Base-by-base conservation (phyloP, 2,113 vertebrate species). In the Melospiza melodia region DNA sequence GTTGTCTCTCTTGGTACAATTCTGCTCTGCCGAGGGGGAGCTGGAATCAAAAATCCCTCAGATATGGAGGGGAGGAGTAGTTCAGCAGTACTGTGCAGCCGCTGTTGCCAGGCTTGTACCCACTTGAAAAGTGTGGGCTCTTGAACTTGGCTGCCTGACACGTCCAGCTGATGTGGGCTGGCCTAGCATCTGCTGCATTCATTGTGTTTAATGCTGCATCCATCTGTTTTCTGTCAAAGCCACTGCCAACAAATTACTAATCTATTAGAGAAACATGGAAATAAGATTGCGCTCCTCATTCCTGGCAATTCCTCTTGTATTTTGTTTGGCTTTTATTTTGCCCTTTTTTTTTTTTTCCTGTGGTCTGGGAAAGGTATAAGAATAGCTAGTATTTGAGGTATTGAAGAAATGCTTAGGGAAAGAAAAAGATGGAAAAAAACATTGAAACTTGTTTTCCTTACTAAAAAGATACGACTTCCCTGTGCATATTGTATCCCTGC, bases 221-320 rank as follows among this genome's bases (percentile, higher is more conserved):
- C 98, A 99, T 99, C 99, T 99, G 99, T 96, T 99, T 98, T 95
- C 97, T 98, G 98, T 99, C 98, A 98, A 87, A 92, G 97, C 84
- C 67, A 54, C 74, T 98, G 98, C 98, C 98, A 98, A 96, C 98
- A 98, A 98, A 99, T 99, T 98, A 98, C 98, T 98, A 97, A 98
- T 98, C 98, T 98, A 98, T 99, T 99, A 99, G 97, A 97, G 97
- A 97, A 98, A 98, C 98, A 98, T 97, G 97, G 97, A 98, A 98
- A 97, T 95, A 96, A 97, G 96, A 97, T 95, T 94, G 97, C 79
- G 81, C 92, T 98, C 88, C 97, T 97, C 96, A 89, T 96, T 97
- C 97, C 97, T 98, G 97, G 96, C 93, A 97, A 89, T 97, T 96
- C 85, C 92, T 96, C 85, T 95, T 96, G 27, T 95, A 78, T 97